Percentiles rank a stretch among this genome's conserved stretches.
These are phyloP conservation scores for Polypterus senegalus DNA, from an alignment of 2,113 vertebrate genomes.

Conservation along the genomic window DNA sequence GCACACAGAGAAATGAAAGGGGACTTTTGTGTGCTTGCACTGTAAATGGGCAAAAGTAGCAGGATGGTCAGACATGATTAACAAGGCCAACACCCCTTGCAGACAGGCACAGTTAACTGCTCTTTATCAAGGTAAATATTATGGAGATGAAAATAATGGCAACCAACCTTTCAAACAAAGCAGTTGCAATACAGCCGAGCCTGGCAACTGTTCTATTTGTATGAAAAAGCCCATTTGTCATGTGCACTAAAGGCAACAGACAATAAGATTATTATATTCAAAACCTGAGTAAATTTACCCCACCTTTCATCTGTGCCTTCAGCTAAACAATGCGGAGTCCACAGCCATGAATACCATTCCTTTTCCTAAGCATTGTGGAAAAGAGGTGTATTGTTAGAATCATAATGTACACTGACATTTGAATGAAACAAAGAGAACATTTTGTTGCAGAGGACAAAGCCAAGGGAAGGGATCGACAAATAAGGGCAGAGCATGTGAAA, in stretches of 20 bases:
- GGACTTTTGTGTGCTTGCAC: not conserved
- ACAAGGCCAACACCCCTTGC: slow-evolving; percentile 24
- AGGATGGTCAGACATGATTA: slow-evolving; percentile 14
- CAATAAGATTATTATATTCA: slow-evolving; percentile 34
- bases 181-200: not conserved
- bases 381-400: slow-evolving; percentile 23
- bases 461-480: slow-evolving; percentile 12
- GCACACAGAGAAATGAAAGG: not conserved
- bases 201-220: slow-evolving; percentile 25
- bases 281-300: slow-evolving; percentile 34
- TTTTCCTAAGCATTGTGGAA: slow-evolving; percentile 26
- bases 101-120: slow-evolving; percentile 25
- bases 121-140: slow-evolving; percentile 28
- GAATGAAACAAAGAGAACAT: slow-evolving; percentile 38
- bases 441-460: slow-evolving; percentile 50
- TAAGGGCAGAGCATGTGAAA: slow-evolving; percentile 3
- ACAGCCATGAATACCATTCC: slow-evolving; percentile 27
- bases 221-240: slow-evolving; percentile 28
- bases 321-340: slow-evolving; percentile 23
- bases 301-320: slow-evolving; percentile 32
- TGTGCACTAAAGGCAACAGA: slow-evolving; percentile 22
- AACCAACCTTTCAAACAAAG: slow-evolving; percentile 1
- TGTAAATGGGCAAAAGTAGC: not conserved
- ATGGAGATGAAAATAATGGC: not conserved
- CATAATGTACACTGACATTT: slow-evolving; percentile 26